phyloP scores from a whole-genome alignment of 1,140 invertebrate genomes.

The Halyomorpha halys region DNA sequence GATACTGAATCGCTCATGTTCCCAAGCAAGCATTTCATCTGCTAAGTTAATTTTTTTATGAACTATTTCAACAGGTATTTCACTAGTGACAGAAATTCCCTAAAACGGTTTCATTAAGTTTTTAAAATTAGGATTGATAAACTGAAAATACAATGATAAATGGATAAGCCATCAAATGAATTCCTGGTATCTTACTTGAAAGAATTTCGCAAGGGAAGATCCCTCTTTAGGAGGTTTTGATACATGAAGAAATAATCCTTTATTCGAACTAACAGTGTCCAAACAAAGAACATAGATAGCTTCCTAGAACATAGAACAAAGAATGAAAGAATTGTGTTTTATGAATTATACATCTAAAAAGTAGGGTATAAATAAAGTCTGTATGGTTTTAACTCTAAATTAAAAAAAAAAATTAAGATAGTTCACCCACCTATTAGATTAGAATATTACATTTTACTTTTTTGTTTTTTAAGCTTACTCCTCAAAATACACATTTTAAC shows the following conservation, averaged over 20 bases:
- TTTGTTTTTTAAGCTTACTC: too few relatives aligned
- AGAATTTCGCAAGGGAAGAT: slow-evolving; percentile 57
- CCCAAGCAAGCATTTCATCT: slow-evolving; percentile 86
- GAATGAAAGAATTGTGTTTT: too few relatives aligned
- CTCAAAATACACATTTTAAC: too few relatives aligned
- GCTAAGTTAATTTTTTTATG: slow-evolving; percentile 98
- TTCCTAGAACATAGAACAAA: slow-evolving; percentile 45
- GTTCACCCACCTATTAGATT: too few relatives aligned
- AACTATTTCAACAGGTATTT: slow-evolving; percentile 55
- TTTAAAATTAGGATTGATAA: neutral
- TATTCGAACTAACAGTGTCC: slow-evolving; percentile 65
- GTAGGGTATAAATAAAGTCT: too few relatives aligned
- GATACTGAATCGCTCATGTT: slow-evolving; percentile 93
- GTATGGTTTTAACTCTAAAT: too few relatives aligned
- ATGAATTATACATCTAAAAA: too few relatives aligned
- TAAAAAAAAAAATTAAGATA: too few relatives aligned
- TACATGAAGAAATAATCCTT: slow-evolving; percentile 76
- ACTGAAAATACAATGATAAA: neutral
- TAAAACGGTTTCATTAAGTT: neutral
- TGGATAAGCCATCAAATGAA: neutral
- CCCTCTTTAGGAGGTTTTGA: slow-evolving; percentile 91
- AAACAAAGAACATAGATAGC: slow-evolving; percentile 84
- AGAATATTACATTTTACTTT: too few relatives aligned
- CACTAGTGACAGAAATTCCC: slow-evolving; percentile 46
- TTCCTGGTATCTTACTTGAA: slow-evolving; percentile 41